Conservation (phyloP, 2,113 vertebrate genomes). For the Phalacrocorax aristotelis region DNA sequence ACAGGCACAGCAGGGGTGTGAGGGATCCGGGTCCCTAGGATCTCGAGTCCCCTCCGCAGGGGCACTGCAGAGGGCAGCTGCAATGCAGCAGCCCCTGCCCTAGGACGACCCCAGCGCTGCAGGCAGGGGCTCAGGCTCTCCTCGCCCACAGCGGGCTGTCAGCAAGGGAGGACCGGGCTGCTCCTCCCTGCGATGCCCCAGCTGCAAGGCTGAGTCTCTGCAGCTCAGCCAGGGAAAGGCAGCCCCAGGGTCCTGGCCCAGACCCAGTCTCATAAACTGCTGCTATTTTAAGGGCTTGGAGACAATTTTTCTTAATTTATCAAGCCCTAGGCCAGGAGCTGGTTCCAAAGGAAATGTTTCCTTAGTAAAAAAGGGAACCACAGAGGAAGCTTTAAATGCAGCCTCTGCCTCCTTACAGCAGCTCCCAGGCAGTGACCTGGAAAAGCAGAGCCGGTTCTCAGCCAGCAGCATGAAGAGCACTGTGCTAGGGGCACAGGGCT, state of each 20-base stretch:
- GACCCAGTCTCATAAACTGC: conserved; percentile 8
- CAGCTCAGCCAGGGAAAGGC: neutral
- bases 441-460: neutral
- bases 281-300: conserved; percentile 39
- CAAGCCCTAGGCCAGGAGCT: neutral
- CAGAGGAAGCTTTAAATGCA: neutral
- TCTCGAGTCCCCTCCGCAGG: too few relatives aligned
- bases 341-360: conserved; percentile 54
- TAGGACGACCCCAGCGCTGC: neutral
- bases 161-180: rapidly evolving
- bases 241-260: conserved; percentile 4
- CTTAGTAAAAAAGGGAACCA: neutral
- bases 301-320: conserved; percentile 29
- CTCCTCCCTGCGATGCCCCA: rapidly evolving
- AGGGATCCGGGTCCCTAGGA: neutral
- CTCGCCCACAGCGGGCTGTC: rapidly evolving
- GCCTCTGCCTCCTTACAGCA: neutral
- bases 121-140: neutral
- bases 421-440: neutral
- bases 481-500: neutral
- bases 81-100: rapidly evolving
- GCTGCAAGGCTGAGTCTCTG: neutral
- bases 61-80: neutral
- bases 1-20: rapidly evolving
- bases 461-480: neutral